Evolutionary conservation across 2,797 vertebrate species (phyloP).

Genomic region (Balearica regulorum): DNA sequence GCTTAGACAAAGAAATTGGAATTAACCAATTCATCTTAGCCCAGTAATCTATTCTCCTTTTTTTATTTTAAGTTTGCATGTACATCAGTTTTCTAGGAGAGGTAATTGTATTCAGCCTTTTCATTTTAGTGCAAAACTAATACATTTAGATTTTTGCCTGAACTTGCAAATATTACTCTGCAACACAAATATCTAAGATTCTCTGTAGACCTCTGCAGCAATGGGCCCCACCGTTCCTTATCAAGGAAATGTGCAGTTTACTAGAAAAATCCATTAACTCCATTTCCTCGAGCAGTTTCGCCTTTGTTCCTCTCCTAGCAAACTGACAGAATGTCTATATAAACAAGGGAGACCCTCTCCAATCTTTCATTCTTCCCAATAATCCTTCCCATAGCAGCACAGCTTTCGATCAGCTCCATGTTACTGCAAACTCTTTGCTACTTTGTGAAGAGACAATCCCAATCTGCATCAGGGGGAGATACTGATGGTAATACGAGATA

Average conservation of each 20-base stretch:
- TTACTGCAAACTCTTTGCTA: neutral
- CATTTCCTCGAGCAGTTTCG: neutral
- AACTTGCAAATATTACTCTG: neutral
- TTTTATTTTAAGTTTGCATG: neutral
- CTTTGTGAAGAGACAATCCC: neutral
- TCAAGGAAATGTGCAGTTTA: neutral
- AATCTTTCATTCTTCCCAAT: neutral
- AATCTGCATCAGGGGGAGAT: neutral
- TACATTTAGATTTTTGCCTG: neutral
- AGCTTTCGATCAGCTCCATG: neutral
- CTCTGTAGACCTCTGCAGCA: neutral
- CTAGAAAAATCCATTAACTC: neutral
- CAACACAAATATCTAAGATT: neutral
- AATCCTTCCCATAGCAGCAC: neutral
- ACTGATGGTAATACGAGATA: neutral
- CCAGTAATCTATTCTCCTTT: neutral
- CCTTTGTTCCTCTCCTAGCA: neutral
- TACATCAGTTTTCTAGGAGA: neutral
- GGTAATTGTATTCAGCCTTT: neutral
- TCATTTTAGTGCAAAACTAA: neutral
- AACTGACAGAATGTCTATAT: neutral
- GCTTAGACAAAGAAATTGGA: neutral
- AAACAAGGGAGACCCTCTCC: neutral
- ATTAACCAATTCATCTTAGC: neutral
- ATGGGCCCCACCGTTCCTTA: neutral